Conservation (phyloP, 2,797 vertebrate species). For the Platyrinchus mystaceus region DNA sequence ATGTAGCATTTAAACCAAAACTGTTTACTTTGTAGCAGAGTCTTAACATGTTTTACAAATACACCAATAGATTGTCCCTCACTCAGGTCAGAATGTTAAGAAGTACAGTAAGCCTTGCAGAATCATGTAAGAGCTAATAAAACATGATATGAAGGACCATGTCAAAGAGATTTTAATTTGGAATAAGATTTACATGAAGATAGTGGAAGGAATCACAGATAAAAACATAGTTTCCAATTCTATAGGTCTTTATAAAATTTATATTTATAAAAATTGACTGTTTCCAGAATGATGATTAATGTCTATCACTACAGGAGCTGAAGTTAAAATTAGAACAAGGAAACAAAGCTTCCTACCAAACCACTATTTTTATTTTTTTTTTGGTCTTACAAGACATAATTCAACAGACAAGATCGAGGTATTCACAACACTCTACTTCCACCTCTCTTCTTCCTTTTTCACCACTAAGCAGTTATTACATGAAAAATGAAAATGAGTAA, state of each 20-base stretch:
- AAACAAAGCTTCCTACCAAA: constrained; percentile 42
- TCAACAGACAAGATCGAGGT: background rate
- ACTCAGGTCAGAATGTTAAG: background rate
- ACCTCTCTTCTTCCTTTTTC: background rate
- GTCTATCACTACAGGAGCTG: background rate
- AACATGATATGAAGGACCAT: background rate
- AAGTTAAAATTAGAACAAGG: constrained; percentile 39
- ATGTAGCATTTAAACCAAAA: background rate
- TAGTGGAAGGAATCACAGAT: background rate
- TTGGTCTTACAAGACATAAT: background rate
- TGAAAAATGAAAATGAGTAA: background rate
- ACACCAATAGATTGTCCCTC: background rate
- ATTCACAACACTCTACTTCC: background rate
- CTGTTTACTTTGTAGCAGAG: background rate
- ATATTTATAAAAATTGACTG: background rate
- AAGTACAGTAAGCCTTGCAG: background rate
- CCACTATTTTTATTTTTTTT: background rate
- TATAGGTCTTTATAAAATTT: background rate
- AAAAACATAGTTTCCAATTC: background rate
- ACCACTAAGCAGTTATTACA: background rate
- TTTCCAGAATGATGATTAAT: constrained; percentile 31
- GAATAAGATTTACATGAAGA: background rate
- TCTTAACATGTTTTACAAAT: background rate
- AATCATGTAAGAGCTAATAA: background rate
- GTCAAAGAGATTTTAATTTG: background rate